Evolutionary conservation across 2,888 invertebrate species (phyloP), one percentile per base, ranked within the genome.

Genomic region (Diploptera punctata): DNA sequence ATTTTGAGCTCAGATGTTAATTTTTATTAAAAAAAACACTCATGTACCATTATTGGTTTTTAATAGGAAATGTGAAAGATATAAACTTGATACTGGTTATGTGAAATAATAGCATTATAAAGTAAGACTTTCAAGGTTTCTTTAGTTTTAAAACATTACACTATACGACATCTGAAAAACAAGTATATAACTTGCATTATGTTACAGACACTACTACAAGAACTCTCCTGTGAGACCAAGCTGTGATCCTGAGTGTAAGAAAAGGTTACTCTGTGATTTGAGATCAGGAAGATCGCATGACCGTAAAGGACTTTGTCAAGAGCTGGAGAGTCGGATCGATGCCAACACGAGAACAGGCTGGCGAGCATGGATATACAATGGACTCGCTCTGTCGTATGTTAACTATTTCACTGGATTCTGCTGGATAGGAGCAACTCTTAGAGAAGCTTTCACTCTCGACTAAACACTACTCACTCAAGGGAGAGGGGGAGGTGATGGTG

Each of bases 281-380:
- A 89, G 93, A 70, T 95, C 95, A 18, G 96, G 95, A 0, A 87
- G 94, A 62, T 94, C 94, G 68, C 95, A 95, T 81, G 95, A 94
- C 82, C 88, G 94, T 3, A 92, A 92, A 79, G 90, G 90, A 71
- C 88, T 95, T 73, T 95, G 94, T 81, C 91, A 92, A 74, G 91
- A 89, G 78, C 90, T 95, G 38, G 94, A 94, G 80, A 92, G 93
- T 19, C 89, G 94, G 78, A 93, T 95, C 77, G 94, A 94, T 81
- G 91, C 90, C 71, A 88, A 91, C 13, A 84, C 90, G 9, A 89
- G 90, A 71, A 91, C 91, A 73, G 90, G 92, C 0, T 95, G 95
- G 95, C 88, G 90, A 76, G 92, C 93, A 9, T 95, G 95, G 95
- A 87, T 95, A 77, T 95, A 93, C 83, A 93, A 93, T 77, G 94